These are phyloP conservation scores for Lynx canadensis DNA, from an alignment of 2,113 vertebrate genomes.

Conservation along the genomic window DNA sequence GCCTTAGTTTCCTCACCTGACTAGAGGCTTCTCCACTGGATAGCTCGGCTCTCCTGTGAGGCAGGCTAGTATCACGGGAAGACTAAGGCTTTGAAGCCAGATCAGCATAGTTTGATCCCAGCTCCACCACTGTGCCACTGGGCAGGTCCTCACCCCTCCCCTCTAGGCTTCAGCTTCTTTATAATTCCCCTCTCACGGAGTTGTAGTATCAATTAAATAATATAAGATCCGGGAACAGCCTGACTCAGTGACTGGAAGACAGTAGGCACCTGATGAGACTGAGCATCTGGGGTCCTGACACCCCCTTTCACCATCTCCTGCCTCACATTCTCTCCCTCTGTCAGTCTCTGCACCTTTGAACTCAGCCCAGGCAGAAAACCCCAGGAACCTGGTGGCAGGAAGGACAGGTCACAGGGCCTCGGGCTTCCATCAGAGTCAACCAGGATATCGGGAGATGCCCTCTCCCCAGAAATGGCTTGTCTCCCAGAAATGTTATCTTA, in stretches of 20 bases:
- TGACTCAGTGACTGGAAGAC: neutral
- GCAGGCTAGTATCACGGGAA: neutral
- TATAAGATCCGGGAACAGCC: neutral
- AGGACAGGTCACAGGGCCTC: neutral
- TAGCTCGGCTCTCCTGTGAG: neutral
- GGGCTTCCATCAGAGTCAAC: constrained; percentile 2
- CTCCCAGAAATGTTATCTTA: constrained; percentile 61
- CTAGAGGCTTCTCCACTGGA: neutral
- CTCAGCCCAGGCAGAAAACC: neutral
- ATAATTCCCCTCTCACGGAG: neutral
- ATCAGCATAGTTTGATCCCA: neutral
- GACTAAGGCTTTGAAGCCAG: neutral
- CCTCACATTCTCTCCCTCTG: neutral
- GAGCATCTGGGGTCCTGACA: neutral
- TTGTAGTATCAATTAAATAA: neutral
- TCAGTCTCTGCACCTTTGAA: neutral
- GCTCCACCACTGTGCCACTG: neutral
- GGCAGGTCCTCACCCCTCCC: neutral
- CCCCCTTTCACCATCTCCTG: neutral
- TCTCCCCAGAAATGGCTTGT: constrained; percentile 37
- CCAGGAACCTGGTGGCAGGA: neutral
- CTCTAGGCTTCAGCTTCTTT: neutral
- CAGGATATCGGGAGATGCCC: neutral
- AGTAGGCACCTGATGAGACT: neutral
- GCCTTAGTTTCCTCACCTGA: neutral